These are phyloP conservation scores for Drosophila mojavensis DNA, from an alignment of 1,140 invertebrate species.

Conservation along the genomic window DNA sequence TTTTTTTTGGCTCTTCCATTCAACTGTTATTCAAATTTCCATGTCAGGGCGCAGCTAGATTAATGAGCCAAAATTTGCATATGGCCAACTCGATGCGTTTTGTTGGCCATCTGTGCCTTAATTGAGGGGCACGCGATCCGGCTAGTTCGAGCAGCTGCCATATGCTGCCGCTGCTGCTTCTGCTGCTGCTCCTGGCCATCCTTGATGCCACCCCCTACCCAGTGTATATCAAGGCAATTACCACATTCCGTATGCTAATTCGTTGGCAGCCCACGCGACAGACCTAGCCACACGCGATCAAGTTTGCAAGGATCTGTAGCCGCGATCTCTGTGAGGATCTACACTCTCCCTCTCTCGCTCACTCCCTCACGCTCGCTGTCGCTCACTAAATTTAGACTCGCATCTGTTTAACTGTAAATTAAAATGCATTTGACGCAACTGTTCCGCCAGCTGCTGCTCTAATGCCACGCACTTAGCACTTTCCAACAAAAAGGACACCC, in stretches of 20 bases:
- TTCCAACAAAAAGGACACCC: slow-evolving; percentile 64
- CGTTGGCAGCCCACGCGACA: slow-evolving; percentile 60
- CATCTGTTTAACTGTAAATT: slow-evolving; percentile 79
- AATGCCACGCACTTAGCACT: slow-evolving; percentile 78
- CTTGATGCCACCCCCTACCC: neutral
- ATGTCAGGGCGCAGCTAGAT: slow-evolving; percentile 44
- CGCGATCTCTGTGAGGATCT: slow-evolving; percentile 8
- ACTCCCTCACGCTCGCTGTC: neutral
- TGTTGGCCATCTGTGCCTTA: slow-evolving; percentile 57
- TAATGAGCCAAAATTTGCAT: slow-evolving; percentile 73
- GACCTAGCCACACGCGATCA: slow-evolving; percentile 69
- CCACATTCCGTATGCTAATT: slow-evolving; percentile 66
- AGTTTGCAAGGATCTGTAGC: slow-evolving; percentile 39
- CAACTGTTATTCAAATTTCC: slow-evolving; percentile 34
- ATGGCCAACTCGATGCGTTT: slow-evolving; percentile 30
- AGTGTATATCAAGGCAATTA: neutral
- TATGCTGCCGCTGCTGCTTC: slow-evolving; percentile 21
- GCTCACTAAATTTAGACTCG: slow-evolving; percentile 65
- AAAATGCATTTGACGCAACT: slow-evolving; percentile 83
- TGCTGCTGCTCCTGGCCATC: slow-evolving; percentile 1
- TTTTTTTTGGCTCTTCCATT: slow-evolving; percentile 33
- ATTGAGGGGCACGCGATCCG: slow-evolving; percentile 56
- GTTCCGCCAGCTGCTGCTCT: slow-evolving; percentile 73
- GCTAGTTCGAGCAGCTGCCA: slow-evolving; percentile 13
- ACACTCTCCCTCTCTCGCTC: neutral